phyloP scores from a whole-genome alignment of 2,888 invertebrate species.

The Metallyticus violacea region DNA sequence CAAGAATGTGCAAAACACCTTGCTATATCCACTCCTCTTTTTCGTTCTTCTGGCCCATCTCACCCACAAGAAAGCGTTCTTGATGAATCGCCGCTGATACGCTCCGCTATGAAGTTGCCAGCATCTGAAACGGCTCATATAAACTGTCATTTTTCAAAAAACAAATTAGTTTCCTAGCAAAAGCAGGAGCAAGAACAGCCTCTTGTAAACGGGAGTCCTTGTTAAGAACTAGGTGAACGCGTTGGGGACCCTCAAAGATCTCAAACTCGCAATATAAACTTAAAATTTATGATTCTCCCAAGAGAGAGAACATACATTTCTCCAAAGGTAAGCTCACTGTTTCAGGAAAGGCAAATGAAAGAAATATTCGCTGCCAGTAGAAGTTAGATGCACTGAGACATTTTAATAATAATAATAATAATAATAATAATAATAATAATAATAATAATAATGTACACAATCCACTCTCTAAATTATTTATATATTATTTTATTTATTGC shows the following conservation, averaged over 20 bases:
- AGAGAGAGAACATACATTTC: too few relatives aligned
- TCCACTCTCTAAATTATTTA: too few relatives aligned
- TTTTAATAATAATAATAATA: too few relatives aligned
- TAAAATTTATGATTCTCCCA: background rate
- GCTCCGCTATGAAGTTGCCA: background rate
- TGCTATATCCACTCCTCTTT: too few relatives aligned
- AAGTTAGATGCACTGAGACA: too few relatives aligned
- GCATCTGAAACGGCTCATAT: background rate
- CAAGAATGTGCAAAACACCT: background rate
- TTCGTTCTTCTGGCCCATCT: background rate
- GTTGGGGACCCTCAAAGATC: background rate
- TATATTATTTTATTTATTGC: too few relatives aligned
- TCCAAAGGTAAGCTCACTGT: too few relatives aligned
- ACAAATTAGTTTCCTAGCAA: background rate
- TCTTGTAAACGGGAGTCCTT: background rate
- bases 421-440: too few relatives aligned
- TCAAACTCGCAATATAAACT: background rate
- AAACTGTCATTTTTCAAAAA: background rate
- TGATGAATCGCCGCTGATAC: background rate
- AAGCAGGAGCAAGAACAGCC: background rate
- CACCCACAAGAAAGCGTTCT: background rate
- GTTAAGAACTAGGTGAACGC: background rate
- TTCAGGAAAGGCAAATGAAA: too few relatives aligned
- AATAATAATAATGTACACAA: too few relatives aligned
- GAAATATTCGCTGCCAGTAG: too few relatives aligned